Evolutionary conservation across 2,888 invertebrate species (phyloP).

Genomic region (Euclidia mi): DNA sequence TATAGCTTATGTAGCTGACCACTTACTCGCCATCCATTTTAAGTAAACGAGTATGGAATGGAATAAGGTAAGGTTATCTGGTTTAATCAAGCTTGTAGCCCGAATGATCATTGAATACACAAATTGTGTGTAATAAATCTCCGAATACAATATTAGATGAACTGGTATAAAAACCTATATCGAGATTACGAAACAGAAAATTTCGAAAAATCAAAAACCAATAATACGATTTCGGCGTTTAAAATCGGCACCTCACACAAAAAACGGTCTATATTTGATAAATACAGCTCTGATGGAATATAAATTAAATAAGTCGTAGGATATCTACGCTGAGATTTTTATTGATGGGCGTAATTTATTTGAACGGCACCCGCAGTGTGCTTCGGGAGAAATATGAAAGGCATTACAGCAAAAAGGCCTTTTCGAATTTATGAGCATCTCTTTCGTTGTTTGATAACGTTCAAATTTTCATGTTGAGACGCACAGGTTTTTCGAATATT

Average conservation of each 20-base stretch:
- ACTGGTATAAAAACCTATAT: conserved; percentile 2
- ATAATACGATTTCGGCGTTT: conserved; percentile 57
- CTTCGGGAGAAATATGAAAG: conserved; percentile 88
- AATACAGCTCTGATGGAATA: conserved; percentile 87
- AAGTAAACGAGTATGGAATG: too few species aligned
- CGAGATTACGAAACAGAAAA: conserved; percentile 14
- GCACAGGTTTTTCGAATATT: conserved; percentile 63
- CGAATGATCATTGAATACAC: conserved; percentile 20
- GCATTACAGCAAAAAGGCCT: conserved; percentile 89
- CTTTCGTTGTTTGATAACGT: conserved; percentile 82
- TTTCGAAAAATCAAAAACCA: conserved; percentile 27
- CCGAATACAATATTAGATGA: neutral
- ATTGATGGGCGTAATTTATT: conserved; percentile 89
- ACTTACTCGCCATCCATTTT: too few species aligned
- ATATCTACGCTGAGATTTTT: conserved; percentile 87
- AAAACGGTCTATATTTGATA: conserved; percentile 83
- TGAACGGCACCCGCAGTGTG: conserved; percentile 88
- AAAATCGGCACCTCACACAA: conserved; percentile 61
- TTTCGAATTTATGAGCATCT: conserved; percentile 88
- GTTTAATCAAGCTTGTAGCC: conserved; percentile 8
- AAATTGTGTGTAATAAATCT: conserved; percentile 23
- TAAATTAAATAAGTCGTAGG: conserved; percentile 89
- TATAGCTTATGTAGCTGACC: too few species aligned
- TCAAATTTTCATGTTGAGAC: conserved; percentile 59
- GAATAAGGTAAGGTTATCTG: too few species aligned